A percentile compares a stretch with the other conserved stretches of the same genome.
Evolutionary conservation across 2,888 invertebrate species (phyloP).

Genomic region (Pecten maximus): DNA sequence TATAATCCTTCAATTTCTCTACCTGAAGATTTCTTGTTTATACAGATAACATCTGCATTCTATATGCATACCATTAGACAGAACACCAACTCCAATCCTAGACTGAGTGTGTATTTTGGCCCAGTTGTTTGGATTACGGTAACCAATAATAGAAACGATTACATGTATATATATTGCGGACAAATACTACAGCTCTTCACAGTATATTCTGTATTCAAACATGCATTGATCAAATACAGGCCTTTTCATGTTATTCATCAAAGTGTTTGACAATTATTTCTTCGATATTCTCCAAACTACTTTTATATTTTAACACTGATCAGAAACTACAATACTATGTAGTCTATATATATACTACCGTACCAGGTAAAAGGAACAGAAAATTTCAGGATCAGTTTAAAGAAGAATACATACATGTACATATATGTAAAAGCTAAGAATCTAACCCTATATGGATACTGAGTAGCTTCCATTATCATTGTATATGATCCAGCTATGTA

Average conservation of each 20-base stretch:
- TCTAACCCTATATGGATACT: not conserved
- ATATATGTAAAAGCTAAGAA: too few relatives aligned
- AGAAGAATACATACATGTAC: not conserved
- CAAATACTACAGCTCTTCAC: not conserved
- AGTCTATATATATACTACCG: too few relatives aligned
- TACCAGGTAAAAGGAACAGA: not conserved
- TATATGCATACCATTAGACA: not conserved
- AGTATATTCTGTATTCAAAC: not conserved
- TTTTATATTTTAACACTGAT: not conserved
- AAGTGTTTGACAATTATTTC: not conserved
- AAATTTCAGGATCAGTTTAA: not conserved
- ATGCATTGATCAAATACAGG: not conserved
- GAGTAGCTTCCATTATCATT: not conserved
- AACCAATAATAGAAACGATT: not conserved
- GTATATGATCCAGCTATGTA: not conserved
- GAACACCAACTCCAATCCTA: not conserved
- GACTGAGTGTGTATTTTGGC: not conserved
- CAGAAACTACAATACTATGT: not conserved
- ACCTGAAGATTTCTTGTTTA: not conserved
- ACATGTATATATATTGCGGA: too few relatives aligned
- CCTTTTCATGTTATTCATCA: not conserved
- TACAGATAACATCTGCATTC: slow-evolving; percentile 8
- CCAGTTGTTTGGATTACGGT: not conserved
- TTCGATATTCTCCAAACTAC: not conserved
- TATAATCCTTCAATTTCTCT: not conserved